These are phyloP conservation scores for Tenrec ecaudatus DNA, from an alignment of 2,113 vertebrate species.

Conservation along the genomic window DNA sequence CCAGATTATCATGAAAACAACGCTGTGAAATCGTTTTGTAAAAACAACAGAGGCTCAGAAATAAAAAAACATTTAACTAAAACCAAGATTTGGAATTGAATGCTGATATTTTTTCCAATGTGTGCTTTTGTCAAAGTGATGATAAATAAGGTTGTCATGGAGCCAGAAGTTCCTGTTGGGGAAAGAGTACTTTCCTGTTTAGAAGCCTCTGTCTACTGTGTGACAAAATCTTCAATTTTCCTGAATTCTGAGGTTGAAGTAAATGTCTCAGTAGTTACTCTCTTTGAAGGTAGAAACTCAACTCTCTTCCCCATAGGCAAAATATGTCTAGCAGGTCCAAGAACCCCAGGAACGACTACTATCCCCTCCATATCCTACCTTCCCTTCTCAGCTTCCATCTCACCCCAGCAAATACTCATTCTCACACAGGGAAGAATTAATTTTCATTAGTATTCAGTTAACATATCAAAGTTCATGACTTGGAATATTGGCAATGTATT, in stretches of 20 bases:
- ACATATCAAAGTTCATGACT: constrained; percentile 71
- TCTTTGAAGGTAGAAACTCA: constrained; percentile 23
- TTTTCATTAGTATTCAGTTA: constrained; percentile 79
- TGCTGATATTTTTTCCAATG: neutral
- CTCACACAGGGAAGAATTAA: constrained; percentile 63
- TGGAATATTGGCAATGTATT: constrained; percentile 69
- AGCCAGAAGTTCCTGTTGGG: neutral
- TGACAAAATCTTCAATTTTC: neutral
- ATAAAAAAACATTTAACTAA: neutral
- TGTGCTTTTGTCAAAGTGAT: neutral
- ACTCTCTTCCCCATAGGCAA: neutral
- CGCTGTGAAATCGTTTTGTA: neutral
- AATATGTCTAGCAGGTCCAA: neutral
- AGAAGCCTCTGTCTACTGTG: neutral
- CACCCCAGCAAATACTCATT: constrained; percentile 47
- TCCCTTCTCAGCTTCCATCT: constrained; percentile 1
- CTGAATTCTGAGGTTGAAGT: neutral
- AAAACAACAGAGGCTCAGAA: neutral
- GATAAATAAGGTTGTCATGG: neutral
- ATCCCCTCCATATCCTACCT: constrained; percentile 26
- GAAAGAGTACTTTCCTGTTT: neutral
- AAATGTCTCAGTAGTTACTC: neutral
- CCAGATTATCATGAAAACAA: constrained; percentile 28
- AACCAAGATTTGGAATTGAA: neutral
- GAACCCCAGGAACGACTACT: constrained; percentile 6